Evolutionary conservation across 2,888 invertebrate species (phyloP).

Genomic region (Phania funesta): DNA sequence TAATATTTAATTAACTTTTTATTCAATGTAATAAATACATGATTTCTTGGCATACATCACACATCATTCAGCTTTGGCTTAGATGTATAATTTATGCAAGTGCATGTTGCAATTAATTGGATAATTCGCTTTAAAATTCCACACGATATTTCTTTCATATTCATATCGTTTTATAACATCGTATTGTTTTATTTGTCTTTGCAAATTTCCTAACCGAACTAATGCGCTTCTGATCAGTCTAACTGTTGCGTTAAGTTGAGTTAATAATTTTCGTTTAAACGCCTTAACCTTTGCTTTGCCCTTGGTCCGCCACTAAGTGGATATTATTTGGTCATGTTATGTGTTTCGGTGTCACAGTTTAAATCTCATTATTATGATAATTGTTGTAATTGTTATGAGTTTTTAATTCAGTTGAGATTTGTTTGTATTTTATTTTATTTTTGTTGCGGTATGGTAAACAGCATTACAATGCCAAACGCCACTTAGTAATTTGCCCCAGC

Average conservation of each 20-base stretch:
- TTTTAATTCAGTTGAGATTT: neutral
- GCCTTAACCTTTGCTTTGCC: conserved; percentile 22
- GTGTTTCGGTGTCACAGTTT: neutral
- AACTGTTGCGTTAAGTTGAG: neutral
- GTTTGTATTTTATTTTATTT: neutral
- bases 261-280: neutral
- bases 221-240: neutral
- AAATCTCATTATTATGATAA: conserved; percentile 1
- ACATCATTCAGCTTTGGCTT: neutral
- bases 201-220: neutral
- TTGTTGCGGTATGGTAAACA: neutral
- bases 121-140: conserved; percentile 17
- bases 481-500: neutral
- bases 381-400: neutral
- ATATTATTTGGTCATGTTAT: neutral
- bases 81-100: conserved; percentile 2
- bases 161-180: neutral
- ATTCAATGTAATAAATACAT: conserved; percentile 16
- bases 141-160: neutral
- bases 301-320: conserved; percentile 4
- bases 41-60: conserved; percentile 27
- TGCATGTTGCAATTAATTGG: conserved; percentile 3
- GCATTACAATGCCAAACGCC: neutral
- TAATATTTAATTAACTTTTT: neutral
- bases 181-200: neutral